These are phyloP conservation scores for Henricia sp. DNA, from an alignment of 53 echinoderm and acorn worm genomes.

Conservation along the genomic window DNA sequence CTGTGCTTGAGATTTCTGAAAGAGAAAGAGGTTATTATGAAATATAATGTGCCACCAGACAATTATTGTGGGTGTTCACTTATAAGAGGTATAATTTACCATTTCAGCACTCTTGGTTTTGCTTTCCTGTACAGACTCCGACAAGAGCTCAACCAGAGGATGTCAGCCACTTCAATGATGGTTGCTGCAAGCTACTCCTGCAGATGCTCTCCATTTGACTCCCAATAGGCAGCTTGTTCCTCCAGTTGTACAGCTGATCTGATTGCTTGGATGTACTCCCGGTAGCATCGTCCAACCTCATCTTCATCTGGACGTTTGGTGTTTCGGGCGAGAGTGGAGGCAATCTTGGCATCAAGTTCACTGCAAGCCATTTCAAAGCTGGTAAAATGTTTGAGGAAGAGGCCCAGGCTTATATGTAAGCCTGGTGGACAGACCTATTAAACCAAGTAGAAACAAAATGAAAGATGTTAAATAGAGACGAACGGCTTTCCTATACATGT, in stretches of 20 bases:
- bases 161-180: slow-evolving; percentile 34
- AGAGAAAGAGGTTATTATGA: no score
- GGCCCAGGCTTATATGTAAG: slow-evolving; percentile 17
- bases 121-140: slow-evolving; percentile 22
- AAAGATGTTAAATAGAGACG: not conserved
- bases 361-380: slow-evolving; percentile 36
- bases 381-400: slow-evolving; percentile 40
- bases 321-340: slow-evolving; percentile 19
- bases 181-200: slow-evolving; percentile 24
- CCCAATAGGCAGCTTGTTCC: slow-evolving; percentile 1
- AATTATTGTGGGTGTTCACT: no score
- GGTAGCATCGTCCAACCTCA: not conserved
- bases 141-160: not conserved
- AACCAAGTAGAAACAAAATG: not conserved
- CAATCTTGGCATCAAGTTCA: slow-evolving; percentile 13
- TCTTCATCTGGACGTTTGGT: not conserved
- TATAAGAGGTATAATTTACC: no score
- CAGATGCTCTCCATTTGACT: slow-evolving; percentile 14
- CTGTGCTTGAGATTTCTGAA: slow-evolving; percentile 4
- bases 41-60: no score
- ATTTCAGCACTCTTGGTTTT: slow-evolving; percentile 2
- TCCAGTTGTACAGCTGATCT: slow-evolving; percentile 13
- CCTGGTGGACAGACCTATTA: slow-evolving; percentile 23
- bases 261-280: not conserved
- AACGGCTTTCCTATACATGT: no score